Conservation (phyloP, 2,113 vertebrate species). For the Aphyosemion australe region DNA sequence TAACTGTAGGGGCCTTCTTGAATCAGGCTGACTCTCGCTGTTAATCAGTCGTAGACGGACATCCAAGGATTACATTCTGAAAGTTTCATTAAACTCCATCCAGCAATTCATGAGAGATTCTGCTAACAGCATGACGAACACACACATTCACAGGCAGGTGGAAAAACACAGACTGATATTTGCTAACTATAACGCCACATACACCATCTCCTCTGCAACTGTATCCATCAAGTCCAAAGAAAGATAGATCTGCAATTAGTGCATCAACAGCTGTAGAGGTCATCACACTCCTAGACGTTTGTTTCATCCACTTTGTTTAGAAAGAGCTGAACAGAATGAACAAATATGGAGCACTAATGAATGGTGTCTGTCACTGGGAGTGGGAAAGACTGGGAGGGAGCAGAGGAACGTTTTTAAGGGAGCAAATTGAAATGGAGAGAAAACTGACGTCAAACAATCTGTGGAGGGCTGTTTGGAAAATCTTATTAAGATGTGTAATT, state of each 20-base stretch:
- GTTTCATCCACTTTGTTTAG: constrained; percentile 58
- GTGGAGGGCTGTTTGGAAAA: constrained; percentile 51
- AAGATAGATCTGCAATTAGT: constrained; percentile 71
- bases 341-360: constrained; percentile 55
- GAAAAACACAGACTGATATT: constrained; percentile 64
- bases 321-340: constrained; percentile 41
- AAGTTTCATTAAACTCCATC: no score
- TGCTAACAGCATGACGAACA: no score
- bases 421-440: constrained; percentile 11
- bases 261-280: constrained; percentile 72
- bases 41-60: no score
- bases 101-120: no score
- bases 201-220: constrained; percentile 48
- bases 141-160: no score
- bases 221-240: constrained; percentile 56
- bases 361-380: constrained; percentile 55
- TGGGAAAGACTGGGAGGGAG: constrained; percentile 26
- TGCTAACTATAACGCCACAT: constrained; percentile 43
- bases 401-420: constrained; percentile 3
- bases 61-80: no score
- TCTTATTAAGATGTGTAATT: constrained; percentile 57
- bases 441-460: constrained; percentile 41
- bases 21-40: no score
- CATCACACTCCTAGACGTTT: constrained; percentile 59
- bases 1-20: no score